Percentiles rank a stretch among this genome's conserved stretches.
phyloP scores from a whole-genome alignment of 2,888 invertebrate genomes.

The Hypena proboscidalis region DNA sequence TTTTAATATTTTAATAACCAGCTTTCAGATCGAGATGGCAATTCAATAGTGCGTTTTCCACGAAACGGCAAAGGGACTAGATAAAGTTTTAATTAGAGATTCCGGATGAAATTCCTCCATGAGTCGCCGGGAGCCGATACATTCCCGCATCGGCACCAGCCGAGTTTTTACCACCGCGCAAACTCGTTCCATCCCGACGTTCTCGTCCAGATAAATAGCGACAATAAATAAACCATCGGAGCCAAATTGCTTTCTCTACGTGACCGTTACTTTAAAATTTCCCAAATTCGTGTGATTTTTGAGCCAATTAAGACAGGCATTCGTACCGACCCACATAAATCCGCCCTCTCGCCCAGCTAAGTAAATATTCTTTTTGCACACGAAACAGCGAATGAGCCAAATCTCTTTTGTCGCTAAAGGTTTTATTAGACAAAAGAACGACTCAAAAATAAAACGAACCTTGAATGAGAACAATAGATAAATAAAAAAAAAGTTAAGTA shows the following conservation, averaged over 20 bases:
- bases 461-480: slow-evolving; percentile 1
- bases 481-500: background rate
- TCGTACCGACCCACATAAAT: slow-evolving; percentile 33
- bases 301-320: slow-evolving; percentile 46
- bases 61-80: slow-evolving; percentile 62
- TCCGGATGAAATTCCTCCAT: slow-evolving; percentile 78
- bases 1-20: slow-evolving; percentile 34
- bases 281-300: slow-evolving; percentile 38
- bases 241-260: slow-evolving; percentile 64
- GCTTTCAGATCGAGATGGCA: slow-evolving; percentile 23
- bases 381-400: slow-evolving; percentile 21
- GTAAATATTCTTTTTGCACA: slow-evolving; percentile 27
- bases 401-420: slow-evolving; percentile 12
- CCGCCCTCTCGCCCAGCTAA: slow-evolving; percentile 12
- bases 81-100: slow-evolving; percentile 84
- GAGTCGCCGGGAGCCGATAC: slow-evolving; percentile 70
- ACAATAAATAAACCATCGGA: slow-evolving; percentile 68
- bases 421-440: slow-evolving; percentile 8
- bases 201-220: slow-evolving; percentile 64
- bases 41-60: slow-evolving; percentile 45
- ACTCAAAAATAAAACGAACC: background rate
- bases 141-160: slow-evolving; percentile 76
- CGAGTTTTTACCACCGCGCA: slow-evolving; percentile 73
- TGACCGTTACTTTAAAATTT: slow-evolving; percentile 45
- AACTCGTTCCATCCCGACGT: slow-evolving; percentile 71